Evolutionary conservation across 2,888 invertebrate species (phyloP).

Genomic region (Icerya purchasi): DNA sequence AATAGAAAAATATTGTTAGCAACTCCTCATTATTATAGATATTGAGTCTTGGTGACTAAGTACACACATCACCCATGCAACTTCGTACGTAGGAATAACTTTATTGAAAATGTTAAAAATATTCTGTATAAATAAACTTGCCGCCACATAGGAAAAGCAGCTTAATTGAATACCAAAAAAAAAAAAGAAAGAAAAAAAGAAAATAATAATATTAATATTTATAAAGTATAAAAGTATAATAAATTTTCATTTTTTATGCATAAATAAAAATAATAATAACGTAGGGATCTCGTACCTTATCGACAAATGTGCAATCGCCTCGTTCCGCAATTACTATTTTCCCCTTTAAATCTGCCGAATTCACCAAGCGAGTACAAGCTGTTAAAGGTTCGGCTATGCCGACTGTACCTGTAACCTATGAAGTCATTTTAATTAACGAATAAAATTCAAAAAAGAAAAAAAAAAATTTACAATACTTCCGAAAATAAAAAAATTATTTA

Average conservation of each 20-base stretch:
- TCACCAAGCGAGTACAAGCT: conserved; percentile 37
- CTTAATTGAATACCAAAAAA: too few relatives aligned
- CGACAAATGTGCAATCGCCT: conserved; percentile 87
- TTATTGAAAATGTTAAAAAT: too few relatives aligned
- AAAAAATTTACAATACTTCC: neutral
- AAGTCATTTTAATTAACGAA: too few relatives aligned
- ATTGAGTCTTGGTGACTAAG: too few relatives aligned
- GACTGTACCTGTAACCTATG: conserved; percentile 38
- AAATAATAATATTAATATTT: neutral
- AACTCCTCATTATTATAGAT: too few relatives aligned
- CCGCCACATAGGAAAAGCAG: too few relatives aligned
- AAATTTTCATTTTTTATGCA: neutral
- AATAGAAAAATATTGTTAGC: too few relatives aligned
- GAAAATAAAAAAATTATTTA: neutral
- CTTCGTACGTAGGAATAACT: too few relatives aligned
- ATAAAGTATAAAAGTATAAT: neutral
- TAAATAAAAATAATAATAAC: too few relatives aligned
- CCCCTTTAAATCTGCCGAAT: conserved; percentile 37
- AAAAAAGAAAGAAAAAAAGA: neutral
- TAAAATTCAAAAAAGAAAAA: neutral
- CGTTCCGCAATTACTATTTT: conserved; percentile 69
- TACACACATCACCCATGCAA: too few relatives aligned
- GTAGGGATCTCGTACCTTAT: too few relatives aligned
- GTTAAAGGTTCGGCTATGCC: conserved; percentile 46
- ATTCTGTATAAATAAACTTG: too few relatives aligned